Evolutionary conservation across 2,797 vertebrate species (phyloP), one percentile per base, ranked within the genome.

Genomic region (Lacerta viridis): DNA sequence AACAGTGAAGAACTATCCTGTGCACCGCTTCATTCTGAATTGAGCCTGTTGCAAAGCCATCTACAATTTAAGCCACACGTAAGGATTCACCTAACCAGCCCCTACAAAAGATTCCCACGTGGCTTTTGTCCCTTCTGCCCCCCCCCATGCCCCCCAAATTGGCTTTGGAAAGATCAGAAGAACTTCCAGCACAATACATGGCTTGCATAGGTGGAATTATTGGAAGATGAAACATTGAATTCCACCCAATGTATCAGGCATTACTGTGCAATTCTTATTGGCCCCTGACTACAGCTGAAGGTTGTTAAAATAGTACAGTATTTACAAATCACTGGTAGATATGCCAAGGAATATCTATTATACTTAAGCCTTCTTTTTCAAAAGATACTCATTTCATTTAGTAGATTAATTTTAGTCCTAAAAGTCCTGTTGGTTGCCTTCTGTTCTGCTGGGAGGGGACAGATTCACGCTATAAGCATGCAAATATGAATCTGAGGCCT

Each of bases 1-100:
- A 39, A 55, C 5, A 3, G 55, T 68, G 11, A 80, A 84, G 69
- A 75, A n/a, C 86, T 93, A 5, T 93, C 83, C 74, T 91, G 72
- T 89, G 69, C 9, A 80, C 46, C 13, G 50, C 11, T 80, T 71
- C 20, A 27, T 55, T 72, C 82, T 72, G 72, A 39, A 72, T 6
- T 55, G n/a, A 84, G n/a, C n/a, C n/a, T 84, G 20, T 85, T 76
- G 55, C 27, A 39, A 83, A 83, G 9, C n/a, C 2, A 25, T 25
- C 43, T 66, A 66, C 61, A 29, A 75, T 75, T 75, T 75, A 39
- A 50, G 18, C 41, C 50, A 13, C 50, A 50, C 13, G 11, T 50
- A 50, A 50, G 11, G 50, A 50, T 50, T 50, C 50, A 50, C 11
- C 50, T 50, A 50, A 50, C 50, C 50, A 13, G 50, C 50, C 50